These are phyloP conservation scores for Coturnix japonica DNA, from an alignment of 2,113 vertebrate genomes.

Conservation along the genomic window DNA sequence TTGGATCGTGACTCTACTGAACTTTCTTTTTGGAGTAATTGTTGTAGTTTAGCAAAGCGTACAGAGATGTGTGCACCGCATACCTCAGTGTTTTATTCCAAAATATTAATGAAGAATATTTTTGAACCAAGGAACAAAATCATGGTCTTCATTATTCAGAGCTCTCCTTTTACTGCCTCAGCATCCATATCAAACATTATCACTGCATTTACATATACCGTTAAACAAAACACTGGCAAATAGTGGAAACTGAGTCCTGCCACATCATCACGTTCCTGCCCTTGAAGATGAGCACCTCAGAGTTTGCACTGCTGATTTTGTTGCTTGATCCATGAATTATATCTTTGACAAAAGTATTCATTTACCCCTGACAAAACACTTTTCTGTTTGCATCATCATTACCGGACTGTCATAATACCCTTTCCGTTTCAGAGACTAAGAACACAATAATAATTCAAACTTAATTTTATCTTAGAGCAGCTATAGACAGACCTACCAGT, in stretches of 20 bases:
- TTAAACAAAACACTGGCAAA: background rate
- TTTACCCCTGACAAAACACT: conserved; percentile 7
- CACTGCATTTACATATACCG: rapidly evolving
- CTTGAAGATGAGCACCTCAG: background rate
- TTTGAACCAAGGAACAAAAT: background rate
- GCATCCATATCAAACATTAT: background rate
- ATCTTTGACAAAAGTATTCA: background rate
- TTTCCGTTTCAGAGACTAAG: background rate
- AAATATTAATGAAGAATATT: background rate
- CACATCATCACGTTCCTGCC: background rate
- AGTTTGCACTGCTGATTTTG: background rate
- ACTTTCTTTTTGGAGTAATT: background rate
- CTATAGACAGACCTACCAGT: background rate
- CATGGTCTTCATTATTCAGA: background rate
- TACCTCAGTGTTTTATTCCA: background rate
- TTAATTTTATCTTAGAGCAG: background rate
- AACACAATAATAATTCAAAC: background rate
- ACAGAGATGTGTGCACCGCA: background rate
- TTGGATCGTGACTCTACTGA: rapidly evolving
- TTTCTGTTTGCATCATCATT: background rate
- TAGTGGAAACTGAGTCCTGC: background rate
- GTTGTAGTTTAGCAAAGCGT: background rate
- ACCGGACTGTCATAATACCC: background rate
- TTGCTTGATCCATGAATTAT: background rate
- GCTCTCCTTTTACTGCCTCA: background rate